Evolutionary conservation across 2,797 vertebrate species (phyloP).

Genomic region (Pseudomugil gertrudae): DNA sequence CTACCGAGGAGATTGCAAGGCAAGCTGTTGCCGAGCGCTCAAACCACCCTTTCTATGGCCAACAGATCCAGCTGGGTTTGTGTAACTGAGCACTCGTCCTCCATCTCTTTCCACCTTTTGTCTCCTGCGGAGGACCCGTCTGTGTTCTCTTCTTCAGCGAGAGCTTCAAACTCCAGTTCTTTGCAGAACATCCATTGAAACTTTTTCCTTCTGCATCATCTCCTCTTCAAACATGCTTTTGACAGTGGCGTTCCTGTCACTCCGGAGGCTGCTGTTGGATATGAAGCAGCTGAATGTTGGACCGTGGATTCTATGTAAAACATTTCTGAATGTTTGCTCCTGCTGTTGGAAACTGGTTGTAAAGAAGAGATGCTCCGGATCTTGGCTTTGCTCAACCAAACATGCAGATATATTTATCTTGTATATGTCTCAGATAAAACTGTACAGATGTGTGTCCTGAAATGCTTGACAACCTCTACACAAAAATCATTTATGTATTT

Average conservation of each 20-base stretch:
- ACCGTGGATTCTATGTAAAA: conserved; percentile 7
- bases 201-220: not conserved
- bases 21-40: conserved; percentile 85
- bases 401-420: conserved; percentile 37
- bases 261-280: conserved; percentile 44
- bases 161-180: conserved; percentile 6
- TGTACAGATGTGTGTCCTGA: conserved; percentile 65
- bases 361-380: conserved; percentile 26
- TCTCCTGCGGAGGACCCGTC: conserved; percentile 11
- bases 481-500: conserved; percentile 25
- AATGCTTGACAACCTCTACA: conserved; percentile 59
- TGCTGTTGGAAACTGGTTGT: conserved; percentile 30
- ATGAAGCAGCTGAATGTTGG: conserved; percentile 22
- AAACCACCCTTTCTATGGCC: conserved; percentile 83
- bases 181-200: conserved; percentile 7
- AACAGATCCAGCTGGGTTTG: conserved; percentile 81
- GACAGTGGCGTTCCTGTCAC: conserved; percentile 33
- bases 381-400: conserved; percentile 36
- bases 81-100: conserved; percentile 73
- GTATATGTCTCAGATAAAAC: not conserved
- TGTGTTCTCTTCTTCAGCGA: not conserved
- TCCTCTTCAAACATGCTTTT: not conserved
- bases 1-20: conserved; percentile 84
- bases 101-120: conserved; percentile 4
- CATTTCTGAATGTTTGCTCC: conserved; percentile 18